Percentiles rank a stretch among this genome's conserved stretches.
Evolutionary conservation across 2,797 vertebrate genomes (phyloP).

Genomic region (Malurus leucopterus): DNA sequence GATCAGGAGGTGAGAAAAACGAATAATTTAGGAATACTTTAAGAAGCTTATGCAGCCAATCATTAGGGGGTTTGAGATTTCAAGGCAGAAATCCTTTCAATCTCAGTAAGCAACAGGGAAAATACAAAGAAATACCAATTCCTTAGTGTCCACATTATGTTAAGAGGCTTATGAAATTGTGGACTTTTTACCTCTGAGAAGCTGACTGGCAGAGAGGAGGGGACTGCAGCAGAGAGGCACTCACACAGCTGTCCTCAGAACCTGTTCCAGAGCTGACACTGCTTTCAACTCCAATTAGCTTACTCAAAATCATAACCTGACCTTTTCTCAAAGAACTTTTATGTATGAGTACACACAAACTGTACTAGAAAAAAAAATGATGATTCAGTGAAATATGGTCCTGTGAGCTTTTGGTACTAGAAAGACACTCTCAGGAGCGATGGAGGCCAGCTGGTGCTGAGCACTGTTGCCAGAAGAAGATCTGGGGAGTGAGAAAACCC

Average conservation of each 20-base stretch:
- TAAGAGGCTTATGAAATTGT: background rate
- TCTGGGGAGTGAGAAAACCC: background rate
- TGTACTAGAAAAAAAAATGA: background rate
- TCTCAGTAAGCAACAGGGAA: background rate
- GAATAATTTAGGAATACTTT: background rate
- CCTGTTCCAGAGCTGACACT: background rate
- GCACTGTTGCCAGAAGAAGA: background rate
- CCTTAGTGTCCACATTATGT: background rate
- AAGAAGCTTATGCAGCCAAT: background rate
- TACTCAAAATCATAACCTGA: background rate
- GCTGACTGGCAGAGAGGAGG: background rate
- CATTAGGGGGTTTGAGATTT: background rate
- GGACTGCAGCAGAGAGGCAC: background rate
- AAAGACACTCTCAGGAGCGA: background rate
- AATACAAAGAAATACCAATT: background rate
- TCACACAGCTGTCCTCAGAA: rapidly evolving
- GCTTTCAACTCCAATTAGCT: background rate
- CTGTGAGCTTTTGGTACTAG: background rate
- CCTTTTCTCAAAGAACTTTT: background rate
- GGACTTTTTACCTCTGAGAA: background rate
- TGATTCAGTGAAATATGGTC: background rate
- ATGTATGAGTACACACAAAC: background rate
- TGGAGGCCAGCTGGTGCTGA: background rate
- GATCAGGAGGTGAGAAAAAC: background rate
- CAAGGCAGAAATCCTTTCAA: background rate